phyloP scores from a whole-genome alignment of 2,888 invertebrate species.

The Augiades crinisus region DNA sequence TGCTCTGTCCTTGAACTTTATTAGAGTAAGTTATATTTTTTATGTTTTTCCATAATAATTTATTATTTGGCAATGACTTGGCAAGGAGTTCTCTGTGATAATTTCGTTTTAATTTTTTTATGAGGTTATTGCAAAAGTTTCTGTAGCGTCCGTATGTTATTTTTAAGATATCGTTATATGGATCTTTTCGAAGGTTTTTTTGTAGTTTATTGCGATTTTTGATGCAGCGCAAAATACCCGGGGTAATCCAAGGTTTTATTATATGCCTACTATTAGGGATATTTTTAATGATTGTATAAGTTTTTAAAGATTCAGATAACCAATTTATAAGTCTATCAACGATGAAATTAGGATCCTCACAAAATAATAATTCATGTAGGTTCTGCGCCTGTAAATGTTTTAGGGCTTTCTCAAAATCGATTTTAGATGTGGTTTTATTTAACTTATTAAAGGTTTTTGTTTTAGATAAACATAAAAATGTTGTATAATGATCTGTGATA shows the following conservation, averaged over 20 bases:
- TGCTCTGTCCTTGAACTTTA: slow-evolving; percentile 1
- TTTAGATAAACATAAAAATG: slow-evolving; percentile 8
- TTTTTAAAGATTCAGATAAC: background rate
- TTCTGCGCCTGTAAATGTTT: background rate
- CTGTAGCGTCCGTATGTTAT: slow-evolving; percentile 21
- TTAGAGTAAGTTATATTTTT: slow-evolving; percentile 24
- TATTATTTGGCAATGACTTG: slow-evolving; percentile 18
- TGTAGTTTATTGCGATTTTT: slow-evolving; percentile 12
- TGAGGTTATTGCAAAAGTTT: slow-evolving; percentile 26
- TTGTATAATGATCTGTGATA: slow-evolving; percentile 9
- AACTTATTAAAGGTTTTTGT: background rate
- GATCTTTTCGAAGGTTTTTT: background rate
- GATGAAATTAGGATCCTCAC: background rate
- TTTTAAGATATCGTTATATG: slow-evolving; percentile 8
- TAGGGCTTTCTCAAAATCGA: background rate
- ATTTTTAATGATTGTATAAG: background rate
- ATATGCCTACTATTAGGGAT: background rate
- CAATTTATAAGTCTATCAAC: background rate
- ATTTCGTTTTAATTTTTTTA: slow-evolving; percentile 27
- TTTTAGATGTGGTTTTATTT: background rate
- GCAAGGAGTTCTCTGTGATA: slow-evolving; percentile 20
- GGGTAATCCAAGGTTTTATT: background rate
- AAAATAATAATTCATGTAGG: background rate
- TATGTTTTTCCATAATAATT: slow-evolving; percentile 27
- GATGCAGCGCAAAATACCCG: background rate